Evolutionary conservation across 2,888 invertebrate genomes (phyloP).

Genomic region (Drosophila eohydei): DNA sequence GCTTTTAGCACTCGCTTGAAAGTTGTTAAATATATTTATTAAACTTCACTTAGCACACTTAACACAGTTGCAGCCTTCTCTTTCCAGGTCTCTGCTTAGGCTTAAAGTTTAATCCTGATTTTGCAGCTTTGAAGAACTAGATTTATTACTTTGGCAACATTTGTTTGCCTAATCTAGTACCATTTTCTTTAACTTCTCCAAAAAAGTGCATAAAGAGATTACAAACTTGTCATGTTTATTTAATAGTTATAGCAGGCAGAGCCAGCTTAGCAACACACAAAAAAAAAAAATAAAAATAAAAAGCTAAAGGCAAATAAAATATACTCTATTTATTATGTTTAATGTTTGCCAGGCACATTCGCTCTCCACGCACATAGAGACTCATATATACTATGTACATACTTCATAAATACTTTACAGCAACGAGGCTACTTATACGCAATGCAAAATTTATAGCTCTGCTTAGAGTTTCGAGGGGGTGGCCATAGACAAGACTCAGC

Average conservation of each 20-base stretch:
- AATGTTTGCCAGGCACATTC: conserved; percentile 1
- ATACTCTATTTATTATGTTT: conserved; percentile 7
- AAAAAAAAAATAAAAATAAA: not conserved
- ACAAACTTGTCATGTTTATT: conserved; percentile 15
- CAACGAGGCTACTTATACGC: conserved; percentile 19
- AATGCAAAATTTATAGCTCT: conserved; percentile 41
- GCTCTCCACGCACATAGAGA: not conserved
- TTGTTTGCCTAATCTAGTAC: not conserved
- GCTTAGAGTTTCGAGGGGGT: conserved; percentile 32
- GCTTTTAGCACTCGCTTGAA: not conserved
- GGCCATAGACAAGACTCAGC: conserved; percentile 36
- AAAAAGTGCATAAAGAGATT: conserved; percentile 11
- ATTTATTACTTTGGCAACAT: not conserved
- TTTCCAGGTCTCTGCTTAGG: no score
- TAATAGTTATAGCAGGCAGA: conserved; percentile 5
- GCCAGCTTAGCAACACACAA: not conserved
- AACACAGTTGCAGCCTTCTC: no score
- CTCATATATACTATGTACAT: not conserved
- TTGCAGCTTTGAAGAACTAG: not conserved
- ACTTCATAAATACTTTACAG: conserved; percentile 14
- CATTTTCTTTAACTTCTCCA: not conserved
- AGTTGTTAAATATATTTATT: not conserved
- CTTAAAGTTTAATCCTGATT: no score
- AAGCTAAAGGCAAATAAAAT: not conserved
- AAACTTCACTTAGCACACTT: not conserved